Conservation (phyloP, 2,888 invertebrate genomes). For the Coelopa pilipes region DNA sequence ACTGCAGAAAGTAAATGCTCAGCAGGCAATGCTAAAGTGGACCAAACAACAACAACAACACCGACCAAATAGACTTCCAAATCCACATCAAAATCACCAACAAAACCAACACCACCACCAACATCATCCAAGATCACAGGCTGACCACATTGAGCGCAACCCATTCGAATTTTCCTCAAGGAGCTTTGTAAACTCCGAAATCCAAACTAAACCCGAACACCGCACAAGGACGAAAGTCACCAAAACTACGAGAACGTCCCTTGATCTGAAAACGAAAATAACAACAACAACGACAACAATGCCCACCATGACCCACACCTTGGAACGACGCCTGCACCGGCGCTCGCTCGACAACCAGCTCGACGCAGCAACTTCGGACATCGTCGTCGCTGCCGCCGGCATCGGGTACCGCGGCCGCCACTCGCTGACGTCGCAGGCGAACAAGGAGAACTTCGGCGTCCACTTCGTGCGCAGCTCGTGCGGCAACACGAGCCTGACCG, state of each 20-base stretch:
- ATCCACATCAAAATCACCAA: not conserved
- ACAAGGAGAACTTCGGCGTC: conserved; percentile 63
- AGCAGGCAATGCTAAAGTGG: conserved; percentile 48
- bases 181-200: too few species aligned
- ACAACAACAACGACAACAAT: conserved; percentile 46
- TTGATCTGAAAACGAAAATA: not conserved
- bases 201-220: not conserved
- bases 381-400: conserved; percentile 39
- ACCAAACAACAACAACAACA: conserved; percentile 39
- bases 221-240: not conserved
- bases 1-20: too few species aligned
- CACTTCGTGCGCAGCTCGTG: conserved; percentile 61
- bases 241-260: conserved; percentile 35
- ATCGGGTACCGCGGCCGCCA: conserved; percentile 47
- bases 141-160: not conserved
- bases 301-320: conserved; percentile 59
- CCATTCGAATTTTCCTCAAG: too few species aligned
- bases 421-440: conserved; percentile 54
- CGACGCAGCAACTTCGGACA: conserved; percentile 35
- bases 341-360: conserved; percentile 58
- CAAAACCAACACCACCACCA: not conserved
- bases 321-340: conserved; percentile 58
- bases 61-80: too few species aligned
- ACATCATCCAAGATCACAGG: not conserved
- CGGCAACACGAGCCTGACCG: conserved; percentile 58